Evolutionary conservation across 1,140 invertebrate species (phyloP), one percentile per base, ranked within the genome.

Genomic region (Ceratina australensis): DNA sequence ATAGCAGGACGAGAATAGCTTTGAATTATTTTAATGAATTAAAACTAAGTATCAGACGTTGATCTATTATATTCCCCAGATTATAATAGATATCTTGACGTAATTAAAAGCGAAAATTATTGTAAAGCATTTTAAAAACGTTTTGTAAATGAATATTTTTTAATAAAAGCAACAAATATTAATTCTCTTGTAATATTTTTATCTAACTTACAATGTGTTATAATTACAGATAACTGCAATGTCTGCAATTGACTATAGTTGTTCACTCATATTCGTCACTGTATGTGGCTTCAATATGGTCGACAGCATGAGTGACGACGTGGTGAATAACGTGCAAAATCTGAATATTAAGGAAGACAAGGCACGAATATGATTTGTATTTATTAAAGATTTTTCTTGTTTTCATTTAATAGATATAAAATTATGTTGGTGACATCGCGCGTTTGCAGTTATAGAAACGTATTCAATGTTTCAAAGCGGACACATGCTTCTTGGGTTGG

Each of bases 341-440:
- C 87, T 94, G 81, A 92, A 93, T 89, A 90, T 94, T 69, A 93
- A 93, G 85, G 88, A 89, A 47, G 94, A 95, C 93, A 95, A 95
- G 95, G 95, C 94, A 95, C 92, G 94, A 93, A 91, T 91, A 71
- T 77, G 26, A 10, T 79, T 88, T 79, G 74, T 57, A 72, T 78
- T 82, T 52, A 24, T 67, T 72, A 86, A 66, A 69, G 33, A 71
- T 15, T 66, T 76, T 78, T 64, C 4, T 69, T 0, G 28, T 91
- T 92, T 88, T 93, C 91, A 88, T 87, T 90, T 91, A 42, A 42
- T 85, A 82, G 86, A 79, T 88, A 86, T 92, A 84, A 94, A 93
- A 89, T 87, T 93, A 91, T 92, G 94, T 83, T 92, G 90, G 92
- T 88, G 86, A 92, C 78, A 91, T 91, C 93, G 89, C 90, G 89